Percentiles rank a stretch among this genome's conserved stretches.
These are phyloP conservation scores for Tachystola acroxantha DNA, from an alignment of 2,888 invertebrate genomes.

Conservation along the genomic window DNA sequence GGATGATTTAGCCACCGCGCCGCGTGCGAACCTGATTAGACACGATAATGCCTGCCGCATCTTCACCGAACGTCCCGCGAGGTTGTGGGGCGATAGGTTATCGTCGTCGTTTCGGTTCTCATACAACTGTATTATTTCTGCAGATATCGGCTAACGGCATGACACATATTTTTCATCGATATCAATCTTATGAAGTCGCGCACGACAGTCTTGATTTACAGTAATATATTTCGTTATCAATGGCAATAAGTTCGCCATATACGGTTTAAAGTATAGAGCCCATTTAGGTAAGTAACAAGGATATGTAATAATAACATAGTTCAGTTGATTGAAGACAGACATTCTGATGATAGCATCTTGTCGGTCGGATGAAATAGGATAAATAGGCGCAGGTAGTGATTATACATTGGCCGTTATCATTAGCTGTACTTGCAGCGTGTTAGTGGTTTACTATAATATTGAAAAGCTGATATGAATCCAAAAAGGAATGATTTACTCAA, in stretches of 20 bases:
- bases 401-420: constrained; percentile 23
- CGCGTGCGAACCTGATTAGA: constrained; percentile 78
- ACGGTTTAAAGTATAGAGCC: constrained; percentile 24
- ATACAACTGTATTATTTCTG: constrained; percentile 58
- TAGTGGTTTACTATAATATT: background rate
- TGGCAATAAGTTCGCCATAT: constrained; percentile 45
- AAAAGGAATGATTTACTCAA: background rate
- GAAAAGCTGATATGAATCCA: no score
- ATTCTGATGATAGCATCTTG: constrained; percentile 28
- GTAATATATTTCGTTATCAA: constrained; percentile 51
- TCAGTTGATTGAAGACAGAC: constrained; percentile 27
- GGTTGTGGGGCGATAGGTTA: constrained; percentile 65
- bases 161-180: constrained; percentile 65
- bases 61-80: constrained; percentile 43
- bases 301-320: constrained; percentile 28
- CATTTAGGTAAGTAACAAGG: constrained; percentile 17
- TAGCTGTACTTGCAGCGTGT: constrained; percentile 1
- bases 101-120: constrained; percentile 48
- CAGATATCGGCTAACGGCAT: constrained; percentile 53
- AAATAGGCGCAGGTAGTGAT: constrained; percentile 23
- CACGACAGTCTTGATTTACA: constrained; percentile 53
- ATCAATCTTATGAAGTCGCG: constrained; percentile 55
- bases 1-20: constrained; percentile 77
- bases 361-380: constrained; percentile 21
- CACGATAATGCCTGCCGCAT: constrained; percentile 66